Evolutionary conservation across 2,797 vertebrate species (phyloP).

Genomic region (Bradypus variegatus): DNA sequence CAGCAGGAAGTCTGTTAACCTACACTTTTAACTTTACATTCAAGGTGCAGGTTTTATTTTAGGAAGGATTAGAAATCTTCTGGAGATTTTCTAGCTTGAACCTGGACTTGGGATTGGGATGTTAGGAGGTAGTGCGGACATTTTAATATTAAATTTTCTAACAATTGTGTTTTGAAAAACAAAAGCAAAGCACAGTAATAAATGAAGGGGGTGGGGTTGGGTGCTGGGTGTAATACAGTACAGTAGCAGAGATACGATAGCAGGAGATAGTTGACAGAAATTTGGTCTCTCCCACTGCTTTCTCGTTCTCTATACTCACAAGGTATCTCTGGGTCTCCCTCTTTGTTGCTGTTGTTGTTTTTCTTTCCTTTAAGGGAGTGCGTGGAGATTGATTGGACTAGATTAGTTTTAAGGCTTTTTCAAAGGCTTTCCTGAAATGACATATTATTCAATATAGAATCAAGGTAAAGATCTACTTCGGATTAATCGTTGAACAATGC

Average conservation of each 20-base stretch:
- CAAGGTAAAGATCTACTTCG: neutral
- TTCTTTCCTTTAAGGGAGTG: neutral
- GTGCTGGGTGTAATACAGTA: no score
- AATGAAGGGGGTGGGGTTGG: no score
- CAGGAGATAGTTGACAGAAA: fast-evolving
- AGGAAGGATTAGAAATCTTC: neutral
- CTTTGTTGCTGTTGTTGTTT: neutral
- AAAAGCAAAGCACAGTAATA: neutral
- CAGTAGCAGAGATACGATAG: neutral
- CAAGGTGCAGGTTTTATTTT: neutral
- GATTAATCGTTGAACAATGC: neutral
- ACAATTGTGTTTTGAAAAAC: neutral
- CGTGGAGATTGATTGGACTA: neutral
- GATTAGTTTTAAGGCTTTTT: neutral
- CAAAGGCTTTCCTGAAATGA: neutral
- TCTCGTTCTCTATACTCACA: neutral
- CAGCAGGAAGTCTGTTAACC: no score
- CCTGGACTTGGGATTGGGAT: neutral
- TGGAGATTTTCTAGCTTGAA: neutral
- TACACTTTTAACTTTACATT: no score
- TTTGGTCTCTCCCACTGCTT: neutral
- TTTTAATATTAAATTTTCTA: neutral
- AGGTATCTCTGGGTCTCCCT: neutral
- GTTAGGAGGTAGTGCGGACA: neutral
- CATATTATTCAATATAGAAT: neutral